Conservation (phyloP, 2,797 vertebrate genomes). For the Mastacembelus armatus region DNA sequence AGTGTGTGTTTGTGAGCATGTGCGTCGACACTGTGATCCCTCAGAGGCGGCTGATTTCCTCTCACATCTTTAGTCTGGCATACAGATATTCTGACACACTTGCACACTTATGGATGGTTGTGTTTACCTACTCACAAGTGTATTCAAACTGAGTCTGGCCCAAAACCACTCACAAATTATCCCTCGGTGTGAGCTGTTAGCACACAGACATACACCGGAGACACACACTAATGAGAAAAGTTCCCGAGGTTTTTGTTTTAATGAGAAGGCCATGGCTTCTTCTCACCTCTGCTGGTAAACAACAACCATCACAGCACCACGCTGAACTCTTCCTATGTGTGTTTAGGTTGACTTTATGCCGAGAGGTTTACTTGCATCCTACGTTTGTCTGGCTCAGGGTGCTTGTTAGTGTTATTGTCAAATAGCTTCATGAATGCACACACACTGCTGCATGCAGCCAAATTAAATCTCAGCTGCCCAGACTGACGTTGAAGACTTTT, state of each 20-base stretch:
- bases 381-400: conserved; percentile 31
- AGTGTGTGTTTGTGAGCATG: conserved; percentile 24
- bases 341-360: conserved; percentile 40
- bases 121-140: conserved; percentile 54
- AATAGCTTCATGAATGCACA: conserved; percentile 34
- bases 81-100: conserved; percentile 49
- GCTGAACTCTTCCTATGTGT: conserved; percentile 16
- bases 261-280: conserved; percentile 58
- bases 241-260: conserved; percentile 55
- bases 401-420: conserved; percentile 64
- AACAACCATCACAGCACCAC: conserved; percentile 49
- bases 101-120: conserved; percentile 29
- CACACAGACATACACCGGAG: not conserved
- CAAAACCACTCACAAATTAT: conserved; percentile 36
- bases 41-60: conserved; percentile 43
- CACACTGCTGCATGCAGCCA: conserved; percentile 56
- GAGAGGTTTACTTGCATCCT: conserved; percentile 27
- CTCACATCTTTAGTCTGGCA: conserved; percentile 24
- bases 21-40: conserved; percentile 28
- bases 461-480: conserved; percentile 61
- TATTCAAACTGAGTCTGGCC: conserved; percentile 49
- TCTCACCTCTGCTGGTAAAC: conserved; percentile 62
- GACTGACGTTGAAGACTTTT: conserved; percentile 49
- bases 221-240: conserved; percentile 56
- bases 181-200: conserved; percentile 21